These are phyloP conservation scores for Morone chrysops DNA, from an alignment of 2,113 vertebrate genomes.

Conservation along the genomic window DNA sequence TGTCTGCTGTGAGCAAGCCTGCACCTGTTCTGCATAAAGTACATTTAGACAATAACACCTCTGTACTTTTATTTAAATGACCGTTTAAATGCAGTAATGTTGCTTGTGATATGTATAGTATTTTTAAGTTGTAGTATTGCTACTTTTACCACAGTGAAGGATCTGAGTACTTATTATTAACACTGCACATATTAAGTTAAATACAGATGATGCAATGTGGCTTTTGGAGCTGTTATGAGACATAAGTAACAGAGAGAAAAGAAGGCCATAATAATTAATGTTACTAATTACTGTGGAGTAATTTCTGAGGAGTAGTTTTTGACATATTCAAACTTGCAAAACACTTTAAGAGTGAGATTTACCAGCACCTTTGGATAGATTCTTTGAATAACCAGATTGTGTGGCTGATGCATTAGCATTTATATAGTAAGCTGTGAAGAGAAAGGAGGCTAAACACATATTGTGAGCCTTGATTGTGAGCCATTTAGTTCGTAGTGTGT, in stretches of 20 bases:
- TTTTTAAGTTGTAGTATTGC: neutral
- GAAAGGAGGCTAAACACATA: neutral
- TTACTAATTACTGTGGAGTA: neutral
- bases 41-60: neutral
- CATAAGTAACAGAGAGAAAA: slow-evolving; percentile 6
- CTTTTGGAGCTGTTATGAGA: neutral
- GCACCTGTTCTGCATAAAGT: too few relatives aligned
- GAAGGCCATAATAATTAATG: neutral
- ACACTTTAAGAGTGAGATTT: neutral
- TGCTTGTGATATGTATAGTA: neutral
- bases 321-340: neutral
- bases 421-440: neutral
- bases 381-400: neutral
- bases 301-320: neutral
- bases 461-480: too few relatives aligned
- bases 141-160: neutral
- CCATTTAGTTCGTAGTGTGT: neutral
- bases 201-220: neutral
- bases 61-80: neutral
- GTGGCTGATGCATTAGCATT: neutral
- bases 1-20: too few relatives aligned
- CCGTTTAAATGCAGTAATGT: too few relatives aligned
- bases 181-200: neutral
- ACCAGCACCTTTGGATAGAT: neutral
- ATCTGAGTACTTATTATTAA: neutral